phyloP scores from a whole-genome alignment of 2,888 invertebrate genomes.

The Aquatica leii region DNA sequence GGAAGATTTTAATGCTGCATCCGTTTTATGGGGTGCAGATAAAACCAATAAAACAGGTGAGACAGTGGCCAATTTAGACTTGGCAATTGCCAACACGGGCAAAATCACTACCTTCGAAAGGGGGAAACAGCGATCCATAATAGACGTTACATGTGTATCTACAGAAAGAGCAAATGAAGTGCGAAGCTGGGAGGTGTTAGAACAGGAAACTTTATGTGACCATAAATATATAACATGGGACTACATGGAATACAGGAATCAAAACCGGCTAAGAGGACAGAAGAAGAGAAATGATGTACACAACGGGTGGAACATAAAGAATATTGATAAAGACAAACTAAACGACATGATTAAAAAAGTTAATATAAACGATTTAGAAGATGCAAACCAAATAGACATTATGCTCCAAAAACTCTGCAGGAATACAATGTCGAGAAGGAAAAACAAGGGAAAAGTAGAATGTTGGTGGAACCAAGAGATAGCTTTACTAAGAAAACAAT shows the following conservation, averaged over 20 bases:
- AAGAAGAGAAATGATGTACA: no score
- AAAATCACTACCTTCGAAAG: not conserved
- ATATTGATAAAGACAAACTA: not conserved
- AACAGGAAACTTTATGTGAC: not conserved
- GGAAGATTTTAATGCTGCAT: conserved; percentile 2
- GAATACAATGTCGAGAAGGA: not conserved
- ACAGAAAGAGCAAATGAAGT: not conserved
- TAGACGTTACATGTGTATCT: not conserved
- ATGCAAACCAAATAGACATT: not conserved
- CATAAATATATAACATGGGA: not conserved
- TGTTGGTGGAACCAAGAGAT: no score
- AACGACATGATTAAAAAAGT: not conserved
- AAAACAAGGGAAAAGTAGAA: not conserved
- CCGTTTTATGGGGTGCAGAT: not conserved
- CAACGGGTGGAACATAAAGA: not conserved
- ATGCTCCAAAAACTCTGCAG: not conserved
- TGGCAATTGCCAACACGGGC: not conserved
- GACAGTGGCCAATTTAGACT: not conserved
- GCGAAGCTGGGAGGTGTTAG: not conserved
- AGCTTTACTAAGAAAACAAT: not conserved
- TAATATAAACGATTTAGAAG: not conserved
- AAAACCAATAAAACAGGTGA: not conserved
- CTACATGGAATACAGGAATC: no score
- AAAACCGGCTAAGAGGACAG: no score
- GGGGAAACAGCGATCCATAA: not conserved